Evolutionary conservation across 2,888 invertebrate species (phyloP).

Genomic region (Andrena marginata): DNA sequence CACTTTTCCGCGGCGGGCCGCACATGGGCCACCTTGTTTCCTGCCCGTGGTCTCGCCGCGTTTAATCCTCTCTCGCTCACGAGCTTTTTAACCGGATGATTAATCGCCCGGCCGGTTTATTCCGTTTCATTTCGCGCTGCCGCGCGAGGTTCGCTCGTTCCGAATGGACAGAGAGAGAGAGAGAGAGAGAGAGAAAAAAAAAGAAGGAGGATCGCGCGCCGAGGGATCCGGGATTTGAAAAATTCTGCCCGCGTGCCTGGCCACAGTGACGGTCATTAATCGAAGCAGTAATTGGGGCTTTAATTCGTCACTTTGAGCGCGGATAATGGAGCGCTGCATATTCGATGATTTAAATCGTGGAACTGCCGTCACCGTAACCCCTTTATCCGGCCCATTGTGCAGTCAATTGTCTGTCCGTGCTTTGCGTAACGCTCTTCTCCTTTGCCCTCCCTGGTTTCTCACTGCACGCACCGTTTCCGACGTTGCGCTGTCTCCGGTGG

Average conservation of each 20-base stretch:
- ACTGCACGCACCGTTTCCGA: neutral
- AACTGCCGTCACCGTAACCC: constrained; percentile 22
- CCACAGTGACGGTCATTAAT: constrained; percentile 44
- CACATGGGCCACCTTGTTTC: neutral
- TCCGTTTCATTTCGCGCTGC: neutral
- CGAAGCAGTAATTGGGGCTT: constrained; percentile 45
- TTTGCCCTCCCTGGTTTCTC: neutral
- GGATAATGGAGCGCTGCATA: constrained; percentile 38
- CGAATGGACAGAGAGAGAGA: neutral
- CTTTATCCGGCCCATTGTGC: constrained; percentile 26
- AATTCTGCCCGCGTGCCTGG: constrained; percentile 28
- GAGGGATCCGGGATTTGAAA: constrained; percentile 31
- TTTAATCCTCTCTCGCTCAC: neutral
- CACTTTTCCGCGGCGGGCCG: constrained; percentile 4
- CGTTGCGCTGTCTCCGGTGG: neutral
- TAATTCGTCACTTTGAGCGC: constrained; percentile 51
- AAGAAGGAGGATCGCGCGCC: constrained; percentile 7
- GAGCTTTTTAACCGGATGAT: constrained; percentile 31
- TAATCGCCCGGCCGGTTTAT: constrained; percentile 23
- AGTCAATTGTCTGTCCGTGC: constrained; percentile 25
- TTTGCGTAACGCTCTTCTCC: constrained; percentile 14
- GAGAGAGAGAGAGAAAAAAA: too few species aligned
- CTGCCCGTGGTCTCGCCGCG: neutral
- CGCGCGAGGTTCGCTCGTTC: neutral
- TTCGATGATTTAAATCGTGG: constrained; percentile 41